Evolutionary conservation across 2,113 vertebrate genomes (phyloP).

Genomic region (Triplophysa siluroides): DNA sequence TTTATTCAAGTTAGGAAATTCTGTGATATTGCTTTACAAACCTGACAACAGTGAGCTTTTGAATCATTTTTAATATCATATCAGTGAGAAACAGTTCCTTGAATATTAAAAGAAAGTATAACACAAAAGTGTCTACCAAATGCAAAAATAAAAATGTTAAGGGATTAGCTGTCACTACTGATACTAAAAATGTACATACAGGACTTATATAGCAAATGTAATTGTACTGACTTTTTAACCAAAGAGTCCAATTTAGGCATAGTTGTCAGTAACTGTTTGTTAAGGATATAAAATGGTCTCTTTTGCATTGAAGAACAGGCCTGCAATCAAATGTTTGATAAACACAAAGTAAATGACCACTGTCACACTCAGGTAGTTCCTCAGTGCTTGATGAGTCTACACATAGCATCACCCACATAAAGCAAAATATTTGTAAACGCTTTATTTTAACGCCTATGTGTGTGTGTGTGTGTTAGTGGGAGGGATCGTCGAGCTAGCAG

Average conservation of each 20-base stretch:
- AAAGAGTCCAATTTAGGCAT: background rate
- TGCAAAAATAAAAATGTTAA: too few species aligned
- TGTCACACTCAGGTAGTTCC: background rate
- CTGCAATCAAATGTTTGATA: background rate
- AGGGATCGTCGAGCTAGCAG: slow-evolving; percentile 30
- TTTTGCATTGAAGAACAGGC: background rate
- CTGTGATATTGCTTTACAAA: background rate
- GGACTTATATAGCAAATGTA: too few species aligned
- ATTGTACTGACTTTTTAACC: too few species aligned
- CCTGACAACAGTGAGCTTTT: background rate
- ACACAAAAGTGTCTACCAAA: too few species aligned
- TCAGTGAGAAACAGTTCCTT: background rate
- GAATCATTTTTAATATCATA: too few species aligned
- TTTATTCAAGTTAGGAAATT: background rate
- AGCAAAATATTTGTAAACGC: background rate
- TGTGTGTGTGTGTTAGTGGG: slow-evolving; percentile 23
- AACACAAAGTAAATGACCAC: background rate
- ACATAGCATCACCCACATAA: background rate
- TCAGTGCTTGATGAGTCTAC: background rate
- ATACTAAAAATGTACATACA: too few species aligned
- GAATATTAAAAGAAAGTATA: background rate
- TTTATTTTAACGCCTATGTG: slow-evolving; percentile 29
- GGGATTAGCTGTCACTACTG: too few species aligned
- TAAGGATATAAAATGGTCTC: background rate
- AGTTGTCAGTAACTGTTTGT: background rate